These are phyloP conservation scores for Epicampocera succincta DNA, from an alignment of 2,888 invertebrate genomes.

Conservation along the genomic window DNA sequence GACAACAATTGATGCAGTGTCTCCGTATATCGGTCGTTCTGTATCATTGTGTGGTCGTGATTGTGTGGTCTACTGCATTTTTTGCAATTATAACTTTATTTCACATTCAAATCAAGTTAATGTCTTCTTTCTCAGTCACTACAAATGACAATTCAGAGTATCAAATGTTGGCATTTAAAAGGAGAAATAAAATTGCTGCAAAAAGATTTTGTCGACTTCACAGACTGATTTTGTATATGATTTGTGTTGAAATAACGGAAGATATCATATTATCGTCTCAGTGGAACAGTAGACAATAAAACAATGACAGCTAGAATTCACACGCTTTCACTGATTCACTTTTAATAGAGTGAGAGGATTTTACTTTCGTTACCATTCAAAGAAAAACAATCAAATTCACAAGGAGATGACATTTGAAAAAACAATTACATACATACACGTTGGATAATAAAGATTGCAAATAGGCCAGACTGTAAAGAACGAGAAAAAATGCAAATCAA, in stretches of 20 bases:
- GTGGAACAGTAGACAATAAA: conserved; percentile 42
- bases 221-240: conserved; percentile 38
- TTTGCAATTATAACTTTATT: conserved; percentile 62
- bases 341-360: conserved; percentile 12
- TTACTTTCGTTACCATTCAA: conserved; percentile 55
- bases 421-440: background rate
- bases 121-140: conserved; percentile 49
- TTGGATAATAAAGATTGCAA: background rate
- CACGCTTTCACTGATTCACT: conserved; percentile 80
- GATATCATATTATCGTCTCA: conserved; percentile 60
- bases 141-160: conserved; percentile 47
- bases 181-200: conserved; percentile 14
- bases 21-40: conserved; percentile 31
- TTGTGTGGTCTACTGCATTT: conserved; percentile 60
- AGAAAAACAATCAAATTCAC: conserved; percentile 34
- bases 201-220: conserved; percentile 30
- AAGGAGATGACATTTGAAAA: background rate
- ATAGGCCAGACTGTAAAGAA: conserved; percentile 25
- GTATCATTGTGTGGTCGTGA: conserved; percentile 40
- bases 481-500: conserved; percentile 7
- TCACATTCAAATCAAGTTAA: conserved; percentile 64
- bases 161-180: conserved; percentile 53
- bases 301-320: conserved; percentile 74
- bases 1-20: conserved; percentile 74
- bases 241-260: conserved; percentile 58